Base-by-base conservation (phyloP, 2,888 invertebrate genomes). In the Cephonodes hylas region DNA sequence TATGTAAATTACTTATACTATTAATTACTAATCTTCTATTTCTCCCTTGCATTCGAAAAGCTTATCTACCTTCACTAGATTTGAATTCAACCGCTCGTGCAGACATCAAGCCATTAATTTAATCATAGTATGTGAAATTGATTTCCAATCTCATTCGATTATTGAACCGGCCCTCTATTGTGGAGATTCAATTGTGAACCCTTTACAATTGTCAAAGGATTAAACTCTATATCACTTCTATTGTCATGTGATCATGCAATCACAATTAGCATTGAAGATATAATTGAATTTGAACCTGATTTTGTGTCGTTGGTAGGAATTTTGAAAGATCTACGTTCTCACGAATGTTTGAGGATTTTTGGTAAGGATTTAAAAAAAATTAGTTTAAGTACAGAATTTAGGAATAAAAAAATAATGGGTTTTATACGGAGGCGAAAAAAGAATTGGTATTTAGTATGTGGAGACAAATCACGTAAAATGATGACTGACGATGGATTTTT, bases 81-180 rank as follows among this genome's bases (percentile, higher is more conserved):
- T 59, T 38, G 34, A 46, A 34, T 46, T 27, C 27, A 53, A 31
- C 15, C 27, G 18, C 1, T 18, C 27, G 53, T 27, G 27, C 27
- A 53, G 53, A 53, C 31, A 53, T 31, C 18, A 48, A 48, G 48
- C 27, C 27, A 48, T 53, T 53, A 48, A 48, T 25, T 20, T 18
- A 20, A 44, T 8, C 20, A 8, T 18, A 18, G 27, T 31, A 27
- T 27, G 31, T 53, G 31, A 31, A 31, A 18, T 53, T 27, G 53
- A 31, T 53, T 48, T 53, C 18, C 27, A 31, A 31, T 53, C 18
- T 31, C 53, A 53, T 53, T 31, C 53, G 31, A 53, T 53, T 53
- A 53, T 53, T 31, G 53, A 31, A 31, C 31, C 18, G 27, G 18
- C 31, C 38, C 31, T 27, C 15, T 18, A 31, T 27, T 31, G 53